Evolutionary conservation across 2,797 vertebrate species (phyloP), one percentile per base, ranked within the genome.

Genomic region (Xerus rutilus): DNA sequence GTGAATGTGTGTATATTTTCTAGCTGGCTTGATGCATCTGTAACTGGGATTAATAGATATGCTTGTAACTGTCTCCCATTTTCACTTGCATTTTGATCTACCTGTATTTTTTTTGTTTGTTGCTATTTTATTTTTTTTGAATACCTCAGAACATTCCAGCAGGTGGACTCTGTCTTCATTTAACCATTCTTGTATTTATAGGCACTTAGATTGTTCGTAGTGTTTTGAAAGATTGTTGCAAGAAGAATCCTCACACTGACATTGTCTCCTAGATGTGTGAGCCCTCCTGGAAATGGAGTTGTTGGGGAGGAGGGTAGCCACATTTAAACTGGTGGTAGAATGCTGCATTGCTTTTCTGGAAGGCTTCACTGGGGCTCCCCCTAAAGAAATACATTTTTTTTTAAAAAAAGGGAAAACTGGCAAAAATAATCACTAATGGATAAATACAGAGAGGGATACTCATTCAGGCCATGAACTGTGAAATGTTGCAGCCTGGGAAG

Each of bases 311-410:
- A 85, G 59, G 62, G 65, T 57, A 32, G 64, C 30, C 69, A 18
- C 28, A 54, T 94, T 85, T 94, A 93, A 54, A 47, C 47, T 64
- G 62, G 79, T 81, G 47, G 39, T 52, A 91, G 78, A 86, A 74
- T 47, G 69, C 13, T 5, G 74, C 89, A 52, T 78, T 86, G 89
- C 86, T 69, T 86, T 91, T 92, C 79, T 82, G 39, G 72, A 89
- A 81, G 81, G 18, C 11, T 76, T 92, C 54, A 4, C 20, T 79
- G 81, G 62, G n/a, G 62, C 10, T 74, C 10, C 23, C 25, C 62
- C 32, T 64, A 54, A 52, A 92, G 59, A 83, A 88, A 79, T 25
- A 70, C 2, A 64, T 83, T 64, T 90, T 85, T 86, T 23, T 39
- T 39, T 39, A 39, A 0, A 1, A 13, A 86, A 74, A 15, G 59